Evolutionary conservation across 2,888 invertebrate species (phyloP).

Genomic region (Vanessa cardui): DNA sequence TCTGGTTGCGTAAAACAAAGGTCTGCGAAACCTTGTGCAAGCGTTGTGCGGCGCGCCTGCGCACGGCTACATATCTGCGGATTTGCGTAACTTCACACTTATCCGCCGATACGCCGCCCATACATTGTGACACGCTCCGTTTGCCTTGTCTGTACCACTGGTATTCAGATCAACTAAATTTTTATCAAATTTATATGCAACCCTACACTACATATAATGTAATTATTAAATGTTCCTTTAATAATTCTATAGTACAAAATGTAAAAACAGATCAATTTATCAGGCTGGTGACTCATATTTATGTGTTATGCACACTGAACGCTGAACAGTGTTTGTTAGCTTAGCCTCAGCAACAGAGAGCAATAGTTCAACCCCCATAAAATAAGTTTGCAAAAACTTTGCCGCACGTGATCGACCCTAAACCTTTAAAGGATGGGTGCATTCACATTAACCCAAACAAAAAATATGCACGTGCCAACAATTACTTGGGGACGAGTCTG

Average conservation of each 20-base stretch:
- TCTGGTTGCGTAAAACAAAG: slow-evolving; percentile 83
- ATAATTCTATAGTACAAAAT: slow-evolving; percentile 53
- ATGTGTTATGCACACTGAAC: too few relatives aligned
- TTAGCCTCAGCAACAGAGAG: background rate
- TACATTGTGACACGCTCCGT: slow-evolving; percentile 77
- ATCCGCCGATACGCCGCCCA: slow-evolving; percentile 76
- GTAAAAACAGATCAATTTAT: slow-evolving; percentile 45
- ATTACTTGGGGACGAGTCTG: slow-evolving; percentile 68
- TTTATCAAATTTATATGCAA: background rate
- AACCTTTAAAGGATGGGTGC: slow-evolving; percentile 60
- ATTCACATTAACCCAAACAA: slow-evolving; percentile 59
- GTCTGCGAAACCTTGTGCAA: slow-evolving; percentile 83
- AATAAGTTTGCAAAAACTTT: background rate
- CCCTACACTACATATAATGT: slow-evolving; percentile 40
- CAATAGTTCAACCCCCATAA: background rate
- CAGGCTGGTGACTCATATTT: background rate
- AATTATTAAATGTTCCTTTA: background rate
- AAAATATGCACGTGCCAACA: slow-evolving; percentile 76
- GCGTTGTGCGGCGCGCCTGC: slow-evolving; percentile 77
- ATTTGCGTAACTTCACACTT: slow-evolving; percentile 82
- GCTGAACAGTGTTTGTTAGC: background rate
- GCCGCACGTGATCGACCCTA: slow-evolving; percentile 45
- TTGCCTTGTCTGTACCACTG: slow-evolving; percentile 48
- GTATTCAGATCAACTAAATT: slow-evolving; percentile 9
- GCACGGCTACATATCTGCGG: slow-evolving; percentile 78